Base-by-base conservation (phyloP, 2,797 vertebrate genomes). In the Muraenolepis orangiensis region DNA sequence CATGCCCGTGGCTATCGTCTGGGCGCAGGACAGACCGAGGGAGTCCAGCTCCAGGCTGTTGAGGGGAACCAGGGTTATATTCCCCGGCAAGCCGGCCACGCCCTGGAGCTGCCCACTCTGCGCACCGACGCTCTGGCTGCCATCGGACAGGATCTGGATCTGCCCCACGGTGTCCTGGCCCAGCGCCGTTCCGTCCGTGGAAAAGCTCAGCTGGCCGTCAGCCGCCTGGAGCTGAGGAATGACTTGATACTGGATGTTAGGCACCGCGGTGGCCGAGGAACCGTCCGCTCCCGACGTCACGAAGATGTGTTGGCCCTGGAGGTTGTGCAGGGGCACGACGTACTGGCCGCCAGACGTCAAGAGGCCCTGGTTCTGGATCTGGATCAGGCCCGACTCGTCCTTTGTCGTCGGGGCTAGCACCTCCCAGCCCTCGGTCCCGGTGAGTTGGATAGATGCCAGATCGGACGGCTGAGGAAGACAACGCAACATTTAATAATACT, bases 221-320 rank as follows among this genome's bases (percentile, higher is more conserved):
- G 96, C 91, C 77, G 96, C 95, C 90, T 98, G 98, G 91, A 99
- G 95, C 91, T 99, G 98, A 93, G 98, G 98, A 94, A 99, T 98
- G 92, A 99, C 97, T 95, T 99, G 98, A 93, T 99, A 99, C 79
- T 99, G 98, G 91, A 99, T 97, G 85, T 94, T 98, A 94, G 98
- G 96, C 95, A 98, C 96, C 90, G 96, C 93, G 81, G 92, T 93
- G 94, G 95, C 94, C 85, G 96, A 95, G 79, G 97, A 95, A 81
- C 94, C 87, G 82, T 98, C 96, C 73, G 94, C 94, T 94, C 96
- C 97, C 81, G 96, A 94, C 69, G 97, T 95, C 91, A 99, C 96
- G 93, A 98, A 98, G 87, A 99, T 96, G 86, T 96, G 94, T 84
- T 99, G 97, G 94, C 95, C 98, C 90, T 98, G 97, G 88, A 99